These are phyloP conservation scores for Lampris incognitus DNA, from an alignment of 2,113 vertebrate genomes.

Conservation along the genomic window DNA sequence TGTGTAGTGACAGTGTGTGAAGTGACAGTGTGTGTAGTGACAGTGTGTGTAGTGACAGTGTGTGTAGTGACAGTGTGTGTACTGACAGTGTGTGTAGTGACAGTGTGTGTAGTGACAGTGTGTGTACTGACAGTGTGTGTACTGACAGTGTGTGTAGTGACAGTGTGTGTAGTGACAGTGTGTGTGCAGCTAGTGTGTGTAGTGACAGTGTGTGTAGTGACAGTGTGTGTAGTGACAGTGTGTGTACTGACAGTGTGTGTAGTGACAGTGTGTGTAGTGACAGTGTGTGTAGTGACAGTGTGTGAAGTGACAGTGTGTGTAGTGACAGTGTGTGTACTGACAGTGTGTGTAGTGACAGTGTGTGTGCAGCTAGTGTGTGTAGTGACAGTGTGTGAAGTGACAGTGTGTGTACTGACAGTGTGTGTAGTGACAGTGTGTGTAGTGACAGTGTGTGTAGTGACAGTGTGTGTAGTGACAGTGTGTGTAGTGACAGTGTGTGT, in stretches of 20 bases:
- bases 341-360: not conserved
- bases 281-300: not conserved
- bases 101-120: not conserved
- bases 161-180: not conserved
- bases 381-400: too few species aligned
- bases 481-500: not conserved
- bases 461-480: not conserved
- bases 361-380: too few species aligned
- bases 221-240: too few species aligned
- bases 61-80: not conserved
- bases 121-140: not conserved
- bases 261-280: slow-evolving; percentile 6
- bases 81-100: not conserved
- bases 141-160: slow-evolving; percentile 6
- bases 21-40: too few species aligned
- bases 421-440: too few species aligned
- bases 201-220: too few species aligned
- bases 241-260: too few species aligned
- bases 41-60: slow-evolving; percentile 18
- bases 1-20: too few species aligned
- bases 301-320: too few species aligned
- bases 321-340: slow-evolving; percentile 4
- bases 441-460: slow-evolving; percentile 21
- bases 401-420: too few species aligned
- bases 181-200: too few species aligned